phyloP scores from a whole-genome alignment of 2,888 invertebrate species.

The Conchocele bisecta region DNA sequence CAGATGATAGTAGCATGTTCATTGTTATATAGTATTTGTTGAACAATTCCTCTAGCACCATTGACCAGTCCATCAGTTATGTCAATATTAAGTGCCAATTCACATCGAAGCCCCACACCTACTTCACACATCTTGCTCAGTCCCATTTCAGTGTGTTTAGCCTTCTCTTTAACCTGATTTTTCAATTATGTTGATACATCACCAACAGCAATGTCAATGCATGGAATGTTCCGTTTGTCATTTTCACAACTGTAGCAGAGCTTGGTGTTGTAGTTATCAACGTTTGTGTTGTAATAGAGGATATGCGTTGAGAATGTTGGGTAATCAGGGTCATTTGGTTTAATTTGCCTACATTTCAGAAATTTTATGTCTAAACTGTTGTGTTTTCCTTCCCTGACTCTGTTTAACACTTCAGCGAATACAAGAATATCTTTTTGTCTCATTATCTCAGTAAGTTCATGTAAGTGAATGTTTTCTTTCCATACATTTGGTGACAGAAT shows the following conservation, averaged over 20 bases:
- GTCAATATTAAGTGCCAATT: conserved; percentile 41
- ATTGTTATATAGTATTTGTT: background rate
- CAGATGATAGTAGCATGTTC: conserved; percentile 11
- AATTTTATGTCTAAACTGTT: too few relatives aligned
- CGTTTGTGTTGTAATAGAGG: conserved; percentile 13
- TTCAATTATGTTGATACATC: conserved; percentile 21
- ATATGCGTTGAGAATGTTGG: conserved; percentile 22
- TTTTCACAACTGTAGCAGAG: background rate
- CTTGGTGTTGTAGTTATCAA: conserved; percentile 12
- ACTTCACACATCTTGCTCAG: conserved; percentile 7
- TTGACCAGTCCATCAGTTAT: conserved; percentile 43
- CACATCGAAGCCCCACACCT: conserved; percentile 20
- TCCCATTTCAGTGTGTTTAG: conserved; percentile 25
- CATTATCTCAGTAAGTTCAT: background rate
- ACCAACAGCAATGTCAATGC: conserved; percentile 37
- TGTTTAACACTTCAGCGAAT: too few relatives aligned
- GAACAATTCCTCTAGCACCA: conserved; percentile 27
- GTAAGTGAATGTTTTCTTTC: background rate
- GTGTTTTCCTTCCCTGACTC: too few relatives aligned
- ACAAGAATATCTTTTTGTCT: too few relatives aligned
- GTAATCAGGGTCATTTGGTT: conserved; percentile 9
- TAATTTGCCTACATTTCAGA: too few relatives aligned
- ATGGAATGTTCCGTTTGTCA: conserved; percentile 1
- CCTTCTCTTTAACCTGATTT: conserved; percentile 10
- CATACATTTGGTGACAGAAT: too few relatives aligned